Evolutionary conservation across 2,113 vertebrate species (phyloP).

Genomic region (Mobula hypostoma): DNA sequence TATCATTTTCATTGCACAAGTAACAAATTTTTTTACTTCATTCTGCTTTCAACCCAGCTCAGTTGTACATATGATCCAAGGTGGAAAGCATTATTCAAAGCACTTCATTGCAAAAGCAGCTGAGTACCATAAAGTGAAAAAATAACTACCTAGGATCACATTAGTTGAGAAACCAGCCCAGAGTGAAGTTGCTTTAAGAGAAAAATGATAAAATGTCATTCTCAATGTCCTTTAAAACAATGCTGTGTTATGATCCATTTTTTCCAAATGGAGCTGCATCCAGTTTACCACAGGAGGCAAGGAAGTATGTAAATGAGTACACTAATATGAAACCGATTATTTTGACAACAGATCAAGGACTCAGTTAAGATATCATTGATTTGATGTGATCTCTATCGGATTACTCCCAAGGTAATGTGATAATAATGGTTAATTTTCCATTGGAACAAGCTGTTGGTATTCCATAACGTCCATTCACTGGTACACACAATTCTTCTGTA

Average conservation of each 20-base stretch:
- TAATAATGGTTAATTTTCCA: not conserved
- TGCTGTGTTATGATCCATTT: not conserved
- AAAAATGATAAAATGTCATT: not conserved
- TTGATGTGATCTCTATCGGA: not conserved
- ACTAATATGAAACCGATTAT: not conserved
- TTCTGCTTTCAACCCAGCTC: not conserved
- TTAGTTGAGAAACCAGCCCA: not conserved
- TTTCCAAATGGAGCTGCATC: not conserved
- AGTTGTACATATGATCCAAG: not conserved
- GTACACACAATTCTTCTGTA: not conserved
- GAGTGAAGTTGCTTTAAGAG: not conserved
- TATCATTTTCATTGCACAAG: not conserved
- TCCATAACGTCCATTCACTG: not conserved
- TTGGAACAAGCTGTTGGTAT: not conserved
- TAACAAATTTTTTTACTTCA: not conserved
- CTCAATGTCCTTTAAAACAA: not conserved
- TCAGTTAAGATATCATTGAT: not conserved
- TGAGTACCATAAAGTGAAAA: not conserved
- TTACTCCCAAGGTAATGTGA: not conserved
- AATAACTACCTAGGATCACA: not conserved
- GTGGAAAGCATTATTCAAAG: constrained; percentile 8
- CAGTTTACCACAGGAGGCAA: not conserved
- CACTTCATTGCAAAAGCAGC: constrained; percentile 18
- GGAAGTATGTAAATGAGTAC: not conserved
- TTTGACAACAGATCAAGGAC: not conserved